These are phyloP conservation scores for Scelioninae gen. 1 DNA, from an alignment of 2,888 invertebrate genomes.

Conservation along the genomic window DNA sequence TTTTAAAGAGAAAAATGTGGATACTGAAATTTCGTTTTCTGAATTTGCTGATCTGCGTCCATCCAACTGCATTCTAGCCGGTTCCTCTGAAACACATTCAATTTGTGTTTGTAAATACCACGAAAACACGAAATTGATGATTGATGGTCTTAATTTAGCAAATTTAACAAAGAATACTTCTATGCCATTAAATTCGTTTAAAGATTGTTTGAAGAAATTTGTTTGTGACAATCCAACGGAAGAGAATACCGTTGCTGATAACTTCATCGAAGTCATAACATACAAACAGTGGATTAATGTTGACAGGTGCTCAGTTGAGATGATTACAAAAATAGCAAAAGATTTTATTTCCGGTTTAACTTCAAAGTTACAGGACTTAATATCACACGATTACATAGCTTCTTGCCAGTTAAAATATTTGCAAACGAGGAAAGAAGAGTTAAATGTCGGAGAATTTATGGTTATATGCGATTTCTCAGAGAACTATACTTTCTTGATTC, in stretches of 20 bases:
- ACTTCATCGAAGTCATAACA: too few relatives aligned
- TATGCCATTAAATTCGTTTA: not conserved
- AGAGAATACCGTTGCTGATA: not conserved
- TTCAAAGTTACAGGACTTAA: not conserved
- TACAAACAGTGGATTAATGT: not conserved
- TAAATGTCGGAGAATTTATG: not conserved
- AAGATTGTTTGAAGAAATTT: conserved; percentile 17
- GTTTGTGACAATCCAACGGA: not conserved
- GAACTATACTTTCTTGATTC: conserved; percentile 9
- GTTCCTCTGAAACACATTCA: conserved; percentile 7
- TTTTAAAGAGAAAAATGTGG: not conserved
- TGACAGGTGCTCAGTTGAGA: not conserved
- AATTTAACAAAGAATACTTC: not conserved
- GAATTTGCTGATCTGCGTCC: conserved; percentile 9
- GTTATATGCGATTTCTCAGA: conserved; percentile 13
- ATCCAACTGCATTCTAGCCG: not conserved
- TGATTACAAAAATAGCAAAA: not conserved
- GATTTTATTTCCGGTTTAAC: not conserved
- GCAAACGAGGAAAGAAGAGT: not conserved
- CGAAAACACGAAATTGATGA: conserved; percentile 18
- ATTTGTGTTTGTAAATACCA: conserved; percentile 9
- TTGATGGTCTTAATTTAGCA: conserved; percentile 2
- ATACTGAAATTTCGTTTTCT: not conserved
- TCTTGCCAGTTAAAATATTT: not conserved
- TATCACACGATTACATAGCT: not conserved